These are phyloP conservation scores for Plectus sambesii DNA, from an alignment of 1,140 invertebrate species.

Conservation along the genomic window DNA sequence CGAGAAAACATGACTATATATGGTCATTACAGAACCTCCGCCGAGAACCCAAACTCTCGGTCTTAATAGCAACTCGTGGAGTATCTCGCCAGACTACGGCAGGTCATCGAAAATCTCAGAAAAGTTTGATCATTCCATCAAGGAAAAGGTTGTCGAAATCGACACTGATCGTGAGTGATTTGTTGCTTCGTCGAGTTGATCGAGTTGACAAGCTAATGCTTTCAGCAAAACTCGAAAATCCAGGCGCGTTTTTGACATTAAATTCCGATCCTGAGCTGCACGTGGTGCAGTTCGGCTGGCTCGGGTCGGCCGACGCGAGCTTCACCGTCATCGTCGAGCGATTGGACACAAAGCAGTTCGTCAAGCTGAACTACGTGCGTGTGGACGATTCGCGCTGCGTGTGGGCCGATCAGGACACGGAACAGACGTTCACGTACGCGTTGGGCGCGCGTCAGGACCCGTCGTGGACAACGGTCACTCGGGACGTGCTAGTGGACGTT, in stretches of 20 bases:
- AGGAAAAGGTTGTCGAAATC: too few species aligned
- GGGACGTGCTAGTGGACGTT: constrained; percentile 78
- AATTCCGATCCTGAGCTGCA: constrained; percentile 13
- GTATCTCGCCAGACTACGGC: too few species aligned
- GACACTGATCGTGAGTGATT: too few species aligned
- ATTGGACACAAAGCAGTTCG: not conserved
- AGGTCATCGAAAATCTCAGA: too few species aligned
- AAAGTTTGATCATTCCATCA: not conserved
- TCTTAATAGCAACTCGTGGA: too few species aligned
- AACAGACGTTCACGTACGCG: too few species aligned
- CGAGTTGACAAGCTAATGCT: not conserved
- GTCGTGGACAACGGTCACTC: constrained; percentile 67
- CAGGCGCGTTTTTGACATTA: not conserved
- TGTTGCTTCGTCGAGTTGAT: too few species aligned
- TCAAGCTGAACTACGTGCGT: constrained; percentile 23
- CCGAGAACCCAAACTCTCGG: too few species aligned
- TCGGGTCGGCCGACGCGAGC: constrained; percentile 11
- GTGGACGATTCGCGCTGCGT: constrained; percentile 23
- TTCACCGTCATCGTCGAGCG: constrained; percentile 24
- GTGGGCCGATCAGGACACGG: constrained; percentile 23
- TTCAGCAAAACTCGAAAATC: not conserved
- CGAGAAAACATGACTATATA: too few species aligned
- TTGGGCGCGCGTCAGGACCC: constrained; percentile 56
- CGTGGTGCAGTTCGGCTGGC: constrained; percentile 24
- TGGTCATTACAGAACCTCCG: too few species aligned